Evolutionary conservation across 2,113 vertebrate genomes (phyloP).

Genomic region (Peromyscus polionotus): DNA sequence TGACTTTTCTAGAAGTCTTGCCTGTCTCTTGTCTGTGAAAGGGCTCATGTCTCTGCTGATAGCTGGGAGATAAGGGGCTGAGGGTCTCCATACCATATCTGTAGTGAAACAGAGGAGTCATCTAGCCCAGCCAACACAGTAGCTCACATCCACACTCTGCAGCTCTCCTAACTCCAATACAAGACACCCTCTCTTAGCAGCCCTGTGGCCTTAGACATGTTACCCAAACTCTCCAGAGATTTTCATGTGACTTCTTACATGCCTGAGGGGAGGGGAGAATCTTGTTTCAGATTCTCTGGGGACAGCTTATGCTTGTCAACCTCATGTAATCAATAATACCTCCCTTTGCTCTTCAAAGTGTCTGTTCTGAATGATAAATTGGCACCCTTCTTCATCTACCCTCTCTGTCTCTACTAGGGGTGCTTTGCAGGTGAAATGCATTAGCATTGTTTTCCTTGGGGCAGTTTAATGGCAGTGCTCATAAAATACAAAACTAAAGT

Average conservation of each 20-base stretch:
- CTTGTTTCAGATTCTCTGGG: background rate
- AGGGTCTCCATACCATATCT: background rate
- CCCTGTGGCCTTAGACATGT: background rate
- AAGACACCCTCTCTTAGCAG: background rate
- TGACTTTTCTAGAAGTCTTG: background rate
- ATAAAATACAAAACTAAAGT: background rate
- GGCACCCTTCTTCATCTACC: background rate
- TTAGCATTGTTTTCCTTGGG: background rate
- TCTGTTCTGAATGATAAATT: background rate
- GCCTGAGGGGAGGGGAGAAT: background rate
- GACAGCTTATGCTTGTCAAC: background rate
- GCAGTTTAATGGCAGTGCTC: background rate
- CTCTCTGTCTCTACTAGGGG: background rate
- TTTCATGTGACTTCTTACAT: background rate
- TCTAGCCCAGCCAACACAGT: background rate
- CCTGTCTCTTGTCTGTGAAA: background rate
- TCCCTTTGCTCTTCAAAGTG: background rate
- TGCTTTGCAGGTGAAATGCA: background rate
- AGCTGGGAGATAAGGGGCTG: background rate
- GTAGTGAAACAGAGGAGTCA: background rate
- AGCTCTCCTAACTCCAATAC: background rate
- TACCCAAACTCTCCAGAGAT: background rate
- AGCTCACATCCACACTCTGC: background rate
- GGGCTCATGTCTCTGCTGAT: rapidly evolving
- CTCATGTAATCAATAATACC: background rate